Base-by-base conservation (phyloP, 2,888 invertebrate genomes). In the Amphipoea oculea region DNA sequence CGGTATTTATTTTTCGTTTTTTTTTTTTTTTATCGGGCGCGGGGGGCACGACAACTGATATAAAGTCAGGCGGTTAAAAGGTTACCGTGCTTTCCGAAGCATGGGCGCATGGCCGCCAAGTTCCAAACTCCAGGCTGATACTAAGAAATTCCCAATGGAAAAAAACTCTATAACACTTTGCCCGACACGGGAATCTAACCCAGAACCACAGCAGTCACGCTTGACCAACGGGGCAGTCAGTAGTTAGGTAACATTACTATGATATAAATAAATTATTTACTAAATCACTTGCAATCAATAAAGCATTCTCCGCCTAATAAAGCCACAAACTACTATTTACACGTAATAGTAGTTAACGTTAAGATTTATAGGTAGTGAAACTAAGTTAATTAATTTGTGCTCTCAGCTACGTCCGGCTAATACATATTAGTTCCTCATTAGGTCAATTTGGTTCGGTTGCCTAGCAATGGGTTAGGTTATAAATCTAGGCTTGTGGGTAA, bases 341-440 rank as follows among this genome's bases (percentile, higher is more conserved):
- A 80, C 82, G 45, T 82, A 76, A 72, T 71, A 73, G 66, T 70
- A 54, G 17, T 29, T 72, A 75, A 36, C 78, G 84, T 81, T 89
- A 85, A 90, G 91, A 92, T 92, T 91, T 93, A 93, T 91, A 89
- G 88, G 67, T 86, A 88, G 82, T 91, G 90, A 88, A 90, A 89
- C 86, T 86, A 54, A 88, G 90, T 90, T 89, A 93, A 93, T 94
- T 92, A 93, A 94, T 94, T 92, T 89, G 90, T 89, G 91, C 88
- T 83, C 79, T 87, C 85, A 83, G 86, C 89, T 89, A 89, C 90
- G 84, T 84, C 89, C 83, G 79, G 84, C 83, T 91, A 91, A 91
- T 92, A 88, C 91, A 88, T 88, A 90, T 90, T 91, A 93, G 90
- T 89, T 91, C 90, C 91, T 91, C 90, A 91, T 92, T 92, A 92